Conservation (phyloP, 2,888 invertebrate species). For the Noctua comes region DNA sequence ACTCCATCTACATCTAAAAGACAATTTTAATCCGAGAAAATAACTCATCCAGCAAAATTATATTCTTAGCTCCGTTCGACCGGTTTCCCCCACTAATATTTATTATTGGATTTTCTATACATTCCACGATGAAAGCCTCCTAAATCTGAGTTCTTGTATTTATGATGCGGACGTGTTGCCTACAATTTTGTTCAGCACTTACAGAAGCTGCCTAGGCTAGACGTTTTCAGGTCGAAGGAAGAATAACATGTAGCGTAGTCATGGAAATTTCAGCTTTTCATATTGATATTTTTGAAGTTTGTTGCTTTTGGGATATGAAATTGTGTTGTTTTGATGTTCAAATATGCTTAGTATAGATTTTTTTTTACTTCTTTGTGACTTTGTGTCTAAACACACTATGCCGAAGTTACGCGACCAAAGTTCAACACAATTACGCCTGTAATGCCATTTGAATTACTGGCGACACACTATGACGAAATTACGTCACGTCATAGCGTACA, state of each 20-base stretch:
- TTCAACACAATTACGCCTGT: no score
- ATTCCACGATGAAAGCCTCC: constrained; percentile 72
- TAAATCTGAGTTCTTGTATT: constrained; percentile 77
- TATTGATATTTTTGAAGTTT: background rate
- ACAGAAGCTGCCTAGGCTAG: constrained; percentile 13
- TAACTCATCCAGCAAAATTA: constrained; percentile 36
- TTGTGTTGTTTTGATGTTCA: background rate
- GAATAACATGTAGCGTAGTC: background rate
- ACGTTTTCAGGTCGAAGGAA: constrained; percentile 2
- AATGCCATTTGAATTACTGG: no score
- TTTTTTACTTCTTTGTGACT: background rate
- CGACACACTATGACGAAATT: no score
- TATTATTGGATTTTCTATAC: constrained; percentile 75
- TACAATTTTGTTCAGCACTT: constrained; percentile 48
- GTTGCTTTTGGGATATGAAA: background rate
- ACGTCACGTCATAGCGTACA: no score
- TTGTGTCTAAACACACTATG: no score
- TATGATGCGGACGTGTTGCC: constrained; percentile 77
- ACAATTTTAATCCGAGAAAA: background rate
- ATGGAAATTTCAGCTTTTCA: background rate
- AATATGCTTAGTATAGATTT: no score
- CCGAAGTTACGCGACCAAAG: no score
- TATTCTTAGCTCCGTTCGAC: constrained; percentile 36
- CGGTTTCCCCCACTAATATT: constrained; percentile 71
- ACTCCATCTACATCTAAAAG: background rate